Base-by-base conservation (phyloP, 1,140 invertebrate species). In the Cotesia chilonis region DNA sequence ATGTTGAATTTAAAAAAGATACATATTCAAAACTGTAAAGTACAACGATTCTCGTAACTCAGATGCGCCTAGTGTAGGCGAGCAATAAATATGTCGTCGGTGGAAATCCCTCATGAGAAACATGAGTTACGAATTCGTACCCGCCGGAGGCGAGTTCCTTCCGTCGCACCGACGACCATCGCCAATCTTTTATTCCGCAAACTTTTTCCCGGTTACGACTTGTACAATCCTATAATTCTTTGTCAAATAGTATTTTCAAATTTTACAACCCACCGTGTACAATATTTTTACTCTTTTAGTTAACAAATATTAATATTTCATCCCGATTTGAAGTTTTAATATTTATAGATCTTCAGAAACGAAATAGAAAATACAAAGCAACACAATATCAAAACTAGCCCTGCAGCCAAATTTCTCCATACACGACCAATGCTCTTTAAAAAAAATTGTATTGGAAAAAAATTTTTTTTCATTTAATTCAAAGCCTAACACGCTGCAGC, bases 1-100 rank as follows among this genome's bases (percentile, higher is more conserved):
- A 55, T 12, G 54, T 17, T 14, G 37, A 28, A 63, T 12, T 36
- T 20, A 14, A 61, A 37, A 63, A 9, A 28, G 10, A 37, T 1
- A 51, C 41, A 51, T 51, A 65, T 65, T 17, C 14, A 12, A 51
- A 65, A 51, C 17, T 51, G 41, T 9, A 65, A 65, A 65, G 37
- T 65, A 51, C 63, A 51, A 37, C 28, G 47, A 55, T 36, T 65
- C 12, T 14, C 17, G 41, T 55, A 59, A 68, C 52, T n/a, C 54
- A 35, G 67, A 68, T 68, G 36, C 38, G n/a, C n/a, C 28, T 36
- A 28, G 47, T 47, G 41, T 47, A 37, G 52, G 35, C 14, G 55
- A 68, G 73, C 73, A 71, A 74, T 74, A 74, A 74, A 74, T 74
- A 74, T 74, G 73, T 74, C 73, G 73, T 59, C 63, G 38, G 28